A percentile compares a stretch with the other conserved stretches of the same genome.
Evolutionary conservation across 2,113 vertebrate genomes (phyloP).

Genomic region (Podocnemis expansa): DNA sequence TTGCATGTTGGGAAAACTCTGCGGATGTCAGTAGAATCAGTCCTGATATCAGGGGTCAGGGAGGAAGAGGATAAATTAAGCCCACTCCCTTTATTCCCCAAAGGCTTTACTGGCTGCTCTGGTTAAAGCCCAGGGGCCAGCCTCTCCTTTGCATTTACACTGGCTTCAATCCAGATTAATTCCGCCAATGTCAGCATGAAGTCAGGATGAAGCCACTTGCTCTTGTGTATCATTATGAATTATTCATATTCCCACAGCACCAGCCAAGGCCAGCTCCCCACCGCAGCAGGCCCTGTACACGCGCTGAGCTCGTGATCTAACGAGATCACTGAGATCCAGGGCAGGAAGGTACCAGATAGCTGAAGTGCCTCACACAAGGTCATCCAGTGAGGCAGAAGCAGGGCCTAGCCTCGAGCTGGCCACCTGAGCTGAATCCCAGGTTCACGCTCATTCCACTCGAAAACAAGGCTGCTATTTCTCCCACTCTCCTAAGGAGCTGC

Average conservation of each 20-base stretch:
- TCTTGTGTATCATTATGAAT: not conserved
- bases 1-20: not conserved
- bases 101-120: not conserved
- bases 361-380: not conserved
- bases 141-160: not conserved
- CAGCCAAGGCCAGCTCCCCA: not conserved
- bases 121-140: not conserved
- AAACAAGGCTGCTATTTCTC: not conserved
- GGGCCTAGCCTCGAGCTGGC: not conserved
- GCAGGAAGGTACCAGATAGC: not conserved
- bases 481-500: not conserved
- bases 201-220: not conserved
- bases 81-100: not conserved
- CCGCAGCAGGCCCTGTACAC: not conserved
- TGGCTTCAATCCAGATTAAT: not conserved
- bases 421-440: not conserved
- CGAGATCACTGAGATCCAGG: not conserved
- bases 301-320: not conserved
- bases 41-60: too few species aligned
- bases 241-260: not conserved
- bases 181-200: not conserved
- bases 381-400: not conserved
- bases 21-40: not conserved
- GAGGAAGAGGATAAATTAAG: not conserved
- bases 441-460: not conserved